phyloP scores from a whole-genome alignment of 2,888 invertebrate species.

The Polietes domitor region DNA sequence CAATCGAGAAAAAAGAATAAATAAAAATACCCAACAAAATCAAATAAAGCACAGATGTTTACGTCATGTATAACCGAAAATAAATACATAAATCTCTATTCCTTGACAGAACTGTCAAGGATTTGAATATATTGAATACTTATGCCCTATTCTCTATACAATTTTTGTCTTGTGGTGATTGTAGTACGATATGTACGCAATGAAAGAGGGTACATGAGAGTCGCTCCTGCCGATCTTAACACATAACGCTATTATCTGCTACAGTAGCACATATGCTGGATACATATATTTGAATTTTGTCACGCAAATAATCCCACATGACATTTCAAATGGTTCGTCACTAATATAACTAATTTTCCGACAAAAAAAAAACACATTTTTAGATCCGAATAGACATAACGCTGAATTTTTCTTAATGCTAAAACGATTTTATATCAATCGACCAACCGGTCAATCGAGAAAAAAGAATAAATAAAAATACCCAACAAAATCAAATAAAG shows the following conservation, averaged over 20 bases:
- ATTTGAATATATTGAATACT: too few species aligned
- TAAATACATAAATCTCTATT: conserved; percentile 47
- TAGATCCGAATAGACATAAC: not conserved
- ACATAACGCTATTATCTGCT: too few species aligned
- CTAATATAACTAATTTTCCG: conserved; percentile 29
- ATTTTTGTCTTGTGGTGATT: too few species aligned
- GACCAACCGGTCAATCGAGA: conserved; percentile 33
- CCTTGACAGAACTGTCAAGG: too few species aligned
- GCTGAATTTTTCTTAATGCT: not conserved
- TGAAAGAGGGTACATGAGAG: too few species aligned
- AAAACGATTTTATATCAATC: conserved; percentile 5
- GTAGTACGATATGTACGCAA: too few species aligned
- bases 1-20: conserved; percentile 21
- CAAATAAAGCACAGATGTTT: conserved; percentile 57
- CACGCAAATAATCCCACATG: conserved; percentile 44
- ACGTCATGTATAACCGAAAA: conserved; percentile 50
- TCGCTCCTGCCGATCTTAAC: too few species aligned
- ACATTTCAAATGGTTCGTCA: conserved; percentile 38
- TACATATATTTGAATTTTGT: conserved; percentile 33
- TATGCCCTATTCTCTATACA: too few species aligned
- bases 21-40: conserved; percentile 23
- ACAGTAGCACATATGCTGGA: not conserved
- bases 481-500: conserved; percentile 38
- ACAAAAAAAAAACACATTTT: conserved; percentile 29
- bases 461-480: conserved; percentile 31